Conservation (phyloP, 2,888 invertebrate genomes). For the Platerodrilus igneus region DNA sequence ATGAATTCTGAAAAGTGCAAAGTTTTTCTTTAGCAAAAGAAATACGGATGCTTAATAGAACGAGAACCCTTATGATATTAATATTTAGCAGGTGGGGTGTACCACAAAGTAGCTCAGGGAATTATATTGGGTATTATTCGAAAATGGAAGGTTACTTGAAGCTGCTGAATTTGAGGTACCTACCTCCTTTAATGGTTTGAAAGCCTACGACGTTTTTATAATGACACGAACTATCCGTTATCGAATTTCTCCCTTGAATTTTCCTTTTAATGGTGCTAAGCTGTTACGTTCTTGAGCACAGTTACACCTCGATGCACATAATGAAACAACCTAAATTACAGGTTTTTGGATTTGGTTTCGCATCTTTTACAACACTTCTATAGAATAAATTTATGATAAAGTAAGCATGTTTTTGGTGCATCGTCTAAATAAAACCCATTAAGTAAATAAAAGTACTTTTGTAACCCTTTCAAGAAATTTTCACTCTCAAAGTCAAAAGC, state of each 20-base stretch:
- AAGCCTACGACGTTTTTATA: slow-evolving; percentile 24
- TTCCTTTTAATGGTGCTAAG: not conserved
- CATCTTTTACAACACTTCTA: too few species aligned
- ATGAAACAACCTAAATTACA: too few species aligned
- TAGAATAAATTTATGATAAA: too few species aligned
- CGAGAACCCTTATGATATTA: slow-evolving; percentile 17
- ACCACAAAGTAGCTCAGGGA: slow-evolving; percentile 25
- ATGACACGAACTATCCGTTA: slow-evolving; percentile 19
- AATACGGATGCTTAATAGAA: slow-evolving; percentile 10
- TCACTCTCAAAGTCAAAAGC: too few species aligned
- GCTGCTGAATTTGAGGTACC: slow-evolving; percentile 29
- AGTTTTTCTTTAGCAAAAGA: slow-evolving; percentile 3
- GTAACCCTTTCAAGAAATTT: too few species aligned
- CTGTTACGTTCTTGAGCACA: too few species aligned
- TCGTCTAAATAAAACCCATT: too few species aligned
- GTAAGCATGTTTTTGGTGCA: too few species aligned
- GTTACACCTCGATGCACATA: too few species aligned
- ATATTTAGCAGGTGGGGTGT: slow-evolving; percentile 18
- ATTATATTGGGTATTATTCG: slow-evolving; percentile 25
- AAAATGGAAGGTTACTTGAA: slow-evolving; percentile 28
- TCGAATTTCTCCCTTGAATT: slow-evolving; percentile 12
- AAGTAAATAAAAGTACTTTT: too few species aligned
- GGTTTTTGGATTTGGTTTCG: too few species aligned
- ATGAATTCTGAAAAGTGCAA: too few species aligned
- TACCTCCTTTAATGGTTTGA: slow-evolving; percentile 28